Base-by-base conservation (phyloP, 2,797 vertebrate species). In the Notoglanidium macrostoma region DNA sequence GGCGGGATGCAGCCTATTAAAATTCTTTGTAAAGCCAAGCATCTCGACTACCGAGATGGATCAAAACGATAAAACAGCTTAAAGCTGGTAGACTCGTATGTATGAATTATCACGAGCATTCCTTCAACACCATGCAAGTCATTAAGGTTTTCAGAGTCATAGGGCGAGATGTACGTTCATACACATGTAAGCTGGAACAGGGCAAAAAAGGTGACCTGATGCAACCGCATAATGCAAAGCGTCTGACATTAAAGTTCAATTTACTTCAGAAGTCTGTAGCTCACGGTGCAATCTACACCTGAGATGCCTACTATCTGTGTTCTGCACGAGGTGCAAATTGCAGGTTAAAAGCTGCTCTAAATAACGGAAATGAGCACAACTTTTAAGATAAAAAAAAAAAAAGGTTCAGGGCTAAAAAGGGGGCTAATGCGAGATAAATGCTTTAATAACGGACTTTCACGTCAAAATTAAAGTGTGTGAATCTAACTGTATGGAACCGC, bases 1-100 rank as follows among this genome's bases (percentile, higher is more conserved):
- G 70, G 89, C 63, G 67, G 87, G 87, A 61, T 67, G 65, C 55
- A 76, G 6, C 91, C 95, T 91, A 94, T 95, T 96, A 95, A 90
- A 85, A 19, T 0, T 0, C 86, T 74, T 88, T 84, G 88, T 88
- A 91, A 91, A 91, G 55, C 89, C 12, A 81, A 76, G 85, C 78
- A 89, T 76, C 83, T 81, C 0, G 89, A 94, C 93, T 91, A 89
- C 93, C 89, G 54, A 91, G 93, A 6, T 29, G 92, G 92, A 95
- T 95, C 93, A 93, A 90, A 94, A 93, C 65, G 1, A 70, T 77
- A 85, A 32, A 21, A 12, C 23, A 78, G 76, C 51, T 21, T 32
- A 21, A 32, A 46, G 10, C 35, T 80, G 6, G 21, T 63, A 61
- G 23, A 11, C 23, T 29, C 63, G 32, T 40, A 79, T 26, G 55